A percentile compares a stretch with the other conserved stretches of the same genome.
Evolutionary conservation across 1,140 invertebrate genomes (phyloP).

Genomic region (Heliconius hermathena): DNA sequence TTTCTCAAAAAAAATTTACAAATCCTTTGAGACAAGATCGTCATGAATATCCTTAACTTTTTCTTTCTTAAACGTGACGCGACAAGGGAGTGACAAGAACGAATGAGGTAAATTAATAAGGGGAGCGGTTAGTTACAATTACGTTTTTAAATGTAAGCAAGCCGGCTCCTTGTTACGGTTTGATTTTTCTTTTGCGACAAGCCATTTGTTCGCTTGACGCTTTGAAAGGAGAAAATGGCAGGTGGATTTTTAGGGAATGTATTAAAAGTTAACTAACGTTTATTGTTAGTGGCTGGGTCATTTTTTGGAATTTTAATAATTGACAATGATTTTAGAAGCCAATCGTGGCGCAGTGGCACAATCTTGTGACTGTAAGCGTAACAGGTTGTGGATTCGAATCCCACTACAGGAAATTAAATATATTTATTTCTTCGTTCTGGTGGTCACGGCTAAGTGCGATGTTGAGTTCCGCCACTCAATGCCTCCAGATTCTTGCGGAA

Average conservation of each 20-base stretch:
- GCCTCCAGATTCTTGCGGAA: too few relatives aligned
- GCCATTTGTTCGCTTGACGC: conserved; percentile 66
- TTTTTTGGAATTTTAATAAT: too few relatives aligned
- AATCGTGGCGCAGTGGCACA: too few relatives aligned
- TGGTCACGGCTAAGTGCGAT: too few relatives aligned
- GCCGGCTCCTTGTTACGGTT: conserved; percentile 69
- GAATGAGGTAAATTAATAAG: conserved; percentile 80
- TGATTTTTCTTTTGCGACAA: conserved; percentile 79
- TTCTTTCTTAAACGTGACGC: conserved; percentile 62
- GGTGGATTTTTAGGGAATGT: conserved; percentile 39
- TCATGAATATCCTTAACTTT: conserved; percentile 72
- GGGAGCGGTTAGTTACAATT: conserved; percentile 80
- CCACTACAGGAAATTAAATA: too few relatives aligned
- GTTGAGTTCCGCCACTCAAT: too few relatives aligned
- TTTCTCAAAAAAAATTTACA: conserved; percentile 5
- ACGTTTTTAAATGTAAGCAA: conserved; percentile 81
- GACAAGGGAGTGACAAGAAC: conserved; percentile 59
- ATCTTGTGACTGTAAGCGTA: too few relatives aligned
- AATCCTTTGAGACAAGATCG: conserved; percentile 13
- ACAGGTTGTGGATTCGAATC: too few relatives aligned
- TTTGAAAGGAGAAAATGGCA: conserved; percentile 39
- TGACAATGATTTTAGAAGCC: too few relatives aligned
- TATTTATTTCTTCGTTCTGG: too few relatives aligned
- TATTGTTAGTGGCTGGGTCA: neutral
- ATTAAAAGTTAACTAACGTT: neutral